A percentile compares a stretch with the other conserved stretches of the same genome.
Conservation (phyloP, 1,140 invertebrate genomes). For the Drosophila sturtevanti region DNA sequence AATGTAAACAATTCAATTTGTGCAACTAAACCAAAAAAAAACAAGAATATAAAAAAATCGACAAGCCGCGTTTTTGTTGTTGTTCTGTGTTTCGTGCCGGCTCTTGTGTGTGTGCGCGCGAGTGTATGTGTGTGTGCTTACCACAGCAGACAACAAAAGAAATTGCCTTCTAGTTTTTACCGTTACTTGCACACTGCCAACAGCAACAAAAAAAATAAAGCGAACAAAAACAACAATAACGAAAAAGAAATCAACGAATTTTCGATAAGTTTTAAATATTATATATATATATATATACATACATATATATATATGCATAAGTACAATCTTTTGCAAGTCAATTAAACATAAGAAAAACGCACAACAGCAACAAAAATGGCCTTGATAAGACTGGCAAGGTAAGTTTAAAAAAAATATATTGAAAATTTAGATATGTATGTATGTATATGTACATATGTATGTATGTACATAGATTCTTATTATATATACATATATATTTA, state of each 20-base stretch:
- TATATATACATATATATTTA: too few relatives aligned
- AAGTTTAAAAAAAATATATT: slow-evolving; percentile 33
- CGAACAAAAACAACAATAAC: slow-evolving; percentile 52
- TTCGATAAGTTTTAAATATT: slow-evolving; percentile 42
- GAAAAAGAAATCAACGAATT: slow-evolving; percentile 41
- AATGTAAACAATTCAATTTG: slow-evolving; percentile 36
- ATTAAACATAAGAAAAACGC: slow-evolving; percentile 17
- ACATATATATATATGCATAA: slow-evolving; percentile 11
- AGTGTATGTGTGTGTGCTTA: slow-evolving; percentile 22
- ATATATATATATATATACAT: not conserved
- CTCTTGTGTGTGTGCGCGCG: slow-evolving; percentile 17
- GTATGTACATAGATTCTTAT: not conserved
- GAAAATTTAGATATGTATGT: too few relatives aligned
- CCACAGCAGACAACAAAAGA: slow-evolving; percentile 74
- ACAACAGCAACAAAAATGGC: slow-evolving; percentile 61
- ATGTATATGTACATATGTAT: too few relatives aligned
- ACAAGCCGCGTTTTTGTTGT: slow-evolving; percentile 40
- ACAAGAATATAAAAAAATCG: slow-evolving; percentile 37
- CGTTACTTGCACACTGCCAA: slow-evolving; percentile 76
- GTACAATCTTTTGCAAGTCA: slow-evolving; percentile 35
- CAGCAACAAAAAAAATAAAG: too few relatives aligned
- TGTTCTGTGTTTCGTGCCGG: slow-evolving; percentile 56
- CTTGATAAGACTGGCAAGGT: slow-evolving; percentile 80
- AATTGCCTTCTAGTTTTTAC: slow-evolving; percentile 48
- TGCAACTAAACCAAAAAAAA: slow-evolving; percentile 9